Percentiles rank a stretch among this genome's conserved stretches.
Conservation (phyloP, 2,113 vertebrate species). For the Axis porcinus region DNA sequence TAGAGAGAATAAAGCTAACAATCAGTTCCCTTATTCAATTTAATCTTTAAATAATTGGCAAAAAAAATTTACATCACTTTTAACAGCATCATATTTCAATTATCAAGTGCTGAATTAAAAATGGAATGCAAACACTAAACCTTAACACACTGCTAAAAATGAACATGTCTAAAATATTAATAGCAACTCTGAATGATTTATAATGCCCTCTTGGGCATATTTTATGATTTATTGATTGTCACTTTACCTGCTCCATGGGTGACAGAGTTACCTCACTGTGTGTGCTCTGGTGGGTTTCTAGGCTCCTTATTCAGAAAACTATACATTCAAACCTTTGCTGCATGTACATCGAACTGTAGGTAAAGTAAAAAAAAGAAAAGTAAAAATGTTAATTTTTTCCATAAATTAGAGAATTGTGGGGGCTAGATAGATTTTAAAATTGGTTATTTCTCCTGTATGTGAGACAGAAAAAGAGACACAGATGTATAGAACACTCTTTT, state of each 20-base stretch:
- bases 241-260: conserved; percentile 59
- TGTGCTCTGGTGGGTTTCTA: conserved; percentile 38
- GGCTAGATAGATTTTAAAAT: background rate
- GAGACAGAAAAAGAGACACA: background rate
- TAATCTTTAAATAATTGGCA: conserved; percentile 35
- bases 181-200: conserved; percentile 71
- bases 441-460: background rate
- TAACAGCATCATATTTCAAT: conserved; percentile 58
- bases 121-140: conserved; percentile 60
- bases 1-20: background rate
- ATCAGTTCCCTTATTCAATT: background rate
- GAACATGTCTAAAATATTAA: conserved; percentile 70
- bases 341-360: background rate
- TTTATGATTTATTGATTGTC: conserved; percentile 73
- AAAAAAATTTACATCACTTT: conserved; percentile 34
- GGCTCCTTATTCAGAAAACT: conserved; percentile 5
- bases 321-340: background rate
- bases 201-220: conserved; percentile 60
- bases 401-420: conserved; percentile 3
- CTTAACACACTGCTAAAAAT: conserved; percentile 65
- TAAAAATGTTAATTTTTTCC: conserved; percentile 13
- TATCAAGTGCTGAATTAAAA: conserved; percentile 64
- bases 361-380: conserved; percentile 20
- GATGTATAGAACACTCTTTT: background rate
- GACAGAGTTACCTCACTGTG: conserved; percentile 38